Conservation (phyloP, 2,888 invertebrate genomes). For the Nyleta sp. region DNA sequence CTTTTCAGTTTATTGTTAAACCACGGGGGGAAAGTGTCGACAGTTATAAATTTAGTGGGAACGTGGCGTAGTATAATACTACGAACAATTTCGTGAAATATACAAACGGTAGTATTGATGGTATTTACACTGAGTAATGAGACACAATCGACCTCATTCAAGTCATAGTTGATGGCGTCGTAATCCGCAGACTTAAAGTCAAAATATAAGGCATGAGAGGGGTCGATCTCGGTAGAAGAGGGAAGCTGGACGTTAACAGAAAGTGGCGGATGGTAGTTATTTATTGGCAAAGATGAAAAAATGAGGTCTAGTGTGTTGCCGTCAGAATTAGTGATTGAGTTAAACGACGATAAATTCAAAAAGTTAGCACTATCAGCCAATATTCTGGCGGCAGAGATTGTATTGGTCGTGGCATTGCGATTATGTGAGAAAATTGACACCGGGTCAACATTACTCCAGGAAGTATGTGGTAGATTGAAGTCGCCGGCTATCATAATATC, state of each 20-base stretch:
- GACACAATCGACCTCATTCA: too few species aligned
- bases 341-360: neutral
- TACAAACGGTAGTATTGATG: too few species aligned
- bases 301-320: neutral
- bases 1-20: neutral
- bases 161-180: too few species aligned
- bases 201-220: neutral
- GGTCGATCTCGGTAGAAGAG: neutral
- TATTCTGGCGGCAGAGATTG: neutral
- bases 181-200: neutral
- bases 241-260: neutral
- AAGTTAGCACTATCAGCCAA: neutral
- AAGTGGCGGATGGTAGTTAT: neutral
- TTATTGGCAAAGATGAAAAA: neutral
- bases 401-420: too few species aligned
- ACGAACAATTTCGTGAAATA: too few species aligned
- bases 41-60: too few species aligned
- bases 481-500: neutral
- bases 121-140: too few species aligned
- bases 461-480: neutral
- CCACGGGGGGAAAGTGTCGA: too few species aligned
- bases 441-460: neutral
- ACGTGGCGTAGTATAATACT: too few species aligned
- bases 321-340: neutral
- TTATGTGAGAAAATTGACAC: too few species aligned